phyloP scores from a whole-genome alignment of 2,888 invertebrate species.

The Hydropsyche betteni region DNA sequence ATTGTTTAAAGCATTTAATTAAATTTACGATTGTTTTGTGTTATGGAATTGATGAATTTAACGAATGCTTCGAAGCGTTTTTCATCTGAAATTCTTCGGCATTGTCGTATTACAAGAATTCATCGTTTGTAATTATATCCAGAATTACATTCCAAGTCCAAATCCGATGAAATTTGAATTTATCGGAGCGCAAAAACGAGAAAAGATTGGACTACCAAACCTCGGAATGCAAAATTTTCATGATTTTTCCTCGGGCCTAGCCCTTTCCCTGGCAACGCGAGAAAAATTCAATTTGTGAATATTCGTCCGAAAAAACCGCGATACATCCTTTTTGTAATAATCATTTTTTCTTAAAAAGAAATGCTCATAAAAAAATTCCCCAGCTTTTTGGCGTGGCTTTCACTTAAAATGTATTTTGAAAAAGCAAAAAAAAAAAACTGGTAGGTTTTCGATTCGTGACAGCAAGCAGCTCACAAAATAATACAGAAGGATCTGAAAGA shows the following conservation, averaged over 20 bases:
- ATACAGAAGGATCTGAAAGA: neutral
- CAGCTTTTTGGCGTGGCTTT: too few species aligned
- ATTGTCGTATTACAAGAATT: conserved; percentile 1
- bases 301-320: too few species aligned
- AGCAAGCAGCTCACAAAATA: neutral
- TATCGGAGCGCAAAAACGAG: conserved; percentile 14
- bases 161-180: conserved; percentile 8
- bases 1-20: too few species aligned
- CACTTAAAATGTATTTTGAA: too few species aligned
- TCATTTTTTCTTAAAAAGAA: too few species aligned
- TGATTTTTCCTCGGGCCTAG: neutral
- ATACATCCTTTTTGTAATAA: too few species aligned
- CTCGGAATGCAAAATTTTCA: neutral
- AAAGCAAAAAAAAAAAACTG: too few species aligned
- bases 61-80: neutral
- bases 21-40: too few species aligned
- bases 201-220: neutral
- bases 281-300: conserved; percentile 21
- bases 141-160: neutral
- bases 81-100: neutral
- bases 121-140: neutral
- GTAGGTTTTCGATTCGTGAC: too few species aligned
- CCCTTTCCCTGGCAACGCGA: neutral
- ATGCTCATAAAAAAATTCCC: too few species aligned
- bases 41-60: too few species aligned